A percentile compares a stretch with the other conserved stretches of the same genome.
Evolutionary conservation across 2,797 vertebrate species (phyloP).

Genomic region (Melanotaenia nigrans): DNA sequence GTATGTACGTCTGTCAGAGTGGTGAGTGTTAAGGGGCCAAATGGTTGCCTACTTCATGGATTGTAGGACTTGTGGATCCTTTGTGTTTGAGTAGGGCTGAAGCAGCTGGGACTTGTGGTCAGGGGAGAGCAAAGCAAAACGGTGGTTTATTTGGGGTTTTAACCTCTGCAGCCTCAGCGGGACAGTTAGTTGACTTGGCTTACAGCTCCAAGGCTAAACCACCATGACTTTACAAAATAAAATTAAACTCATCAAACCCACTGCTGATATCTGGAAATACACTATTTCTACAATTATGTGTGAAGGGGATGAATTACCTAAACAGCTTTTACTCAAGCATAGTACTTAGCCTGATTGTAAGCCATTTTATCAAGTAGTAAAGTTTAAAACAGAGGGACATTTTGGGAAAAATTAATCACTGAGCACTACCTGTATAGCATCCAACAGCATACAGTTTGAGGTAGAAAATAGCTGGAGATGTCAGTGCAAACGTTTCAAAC

Average conservation of each 20-base stretch:
- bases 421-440: too few relatives aligned
- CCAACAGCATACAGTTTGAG: too few relatives aligned
- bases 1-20: slow-evolving; percentile 1
- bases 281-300: neutral
- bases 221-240: slow-evolving; percentile 37
- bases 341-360: neutral
- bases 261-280: neutral
- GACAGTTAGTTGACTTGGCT: slow-evolving; percentile 62
- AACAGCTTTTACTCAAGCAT: neutral
- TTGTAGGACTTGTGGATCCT: slow-evolving; percentile 24
- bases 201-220: slow-evolving; percentile 63
- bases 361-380: neutral
- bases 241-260: neutral
- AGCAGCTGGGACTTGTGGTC: slow-evolving; percentile 71
- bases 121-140: slow-evolving; percentile 16
- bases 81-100: slow-evolving; percentile 34
- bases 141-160: slow-evolving; percentile 63
- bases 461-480: too few relatives aligned
- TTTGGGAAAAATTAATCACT: neutral
- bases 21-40: slow-evolving; percentile 46
- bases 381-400: neutral
- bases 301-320: too few relatives aligned
- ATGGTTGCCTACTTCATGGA: slow-evolving; percentile 49
- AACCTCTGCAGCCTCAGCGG: slow-evolving; percentile 65
- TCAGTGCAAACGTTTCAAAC: too few relatives aligned